A percentile compares a stretch with the other conserved stretches of the same genome.
phyloP scores from a whole-genome alignment of 2,797 vertebrate genomes.

The Champsocephalus gunnari region DNA sequence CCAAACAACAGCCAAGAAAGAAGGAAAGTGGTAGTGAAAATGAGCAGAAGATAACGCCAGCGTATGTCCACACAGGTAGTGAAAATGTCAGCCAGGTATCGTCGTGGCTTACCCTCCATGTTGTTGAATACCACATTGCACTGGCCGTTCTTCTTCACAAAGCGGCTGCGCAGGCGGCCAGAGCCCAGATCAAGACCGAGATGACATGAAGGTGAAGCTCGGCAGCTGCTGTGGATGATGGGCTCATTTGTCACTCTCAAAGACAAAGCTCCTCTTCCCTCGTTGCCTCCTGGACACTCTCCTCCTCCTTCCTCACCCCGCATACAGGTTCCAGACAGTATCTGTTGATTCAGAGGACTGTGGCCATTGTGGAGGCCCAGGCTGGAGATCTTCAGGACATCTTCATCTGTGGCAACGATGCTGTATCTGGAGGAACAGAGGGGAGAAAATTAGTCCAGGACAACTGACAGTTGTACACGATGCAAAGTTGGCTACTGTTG shows the following conservation, averaged over 20 bases:
- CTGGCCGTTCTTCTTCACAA: conserved; percentile 95
- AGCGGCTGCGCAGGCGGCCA: conserved; percentile 89
- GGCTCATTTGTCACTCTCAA: conserved; percentile 71
- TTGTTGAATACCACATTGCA: conserved; percentile 95
- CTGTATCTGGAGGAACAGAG: conserved; percentile 85
- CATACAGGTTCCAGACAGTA: conserved; percentile 62
- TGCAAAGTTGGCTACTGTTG: not conserved
- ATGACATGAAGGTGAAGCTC: conserved; percentile 84
- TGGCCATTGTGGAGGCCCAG: conserved; percentile 90
- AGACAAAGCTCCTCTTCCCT: conserved; percentile 66
- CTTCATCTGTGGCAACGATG: conserved; percentile 94
- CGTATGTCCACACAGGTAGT: conserved; percentile 99
- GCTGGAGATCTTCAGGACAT: conserved; percentile 91
- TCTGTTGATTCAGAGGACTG: conserved; percentile 76
- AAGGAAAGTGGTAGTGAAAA: conserved; percentile 93
- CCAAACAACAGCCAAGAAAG: conserved; percentile 93
- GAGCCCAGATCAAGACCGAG: conserved; percentile 77
- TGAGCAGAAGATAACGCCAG: conserved; percentile 94
- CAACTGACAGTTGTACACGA: not conserved
- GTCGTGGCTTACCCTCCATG: conserved; percentile 93
- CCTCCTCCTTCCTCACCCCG: conserved; percentile 63
- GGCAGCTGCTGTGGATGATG: conserved; percentile 81
- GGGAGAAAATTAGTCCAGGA: not conserved
- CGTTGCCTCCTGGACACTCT: conserved; percentile 66
- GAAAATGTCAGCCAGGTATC: conserved; percentile 98